Conservation (phyloP, 1,140 invertebrate species). For the Chionoecetes opilio region DNA sequence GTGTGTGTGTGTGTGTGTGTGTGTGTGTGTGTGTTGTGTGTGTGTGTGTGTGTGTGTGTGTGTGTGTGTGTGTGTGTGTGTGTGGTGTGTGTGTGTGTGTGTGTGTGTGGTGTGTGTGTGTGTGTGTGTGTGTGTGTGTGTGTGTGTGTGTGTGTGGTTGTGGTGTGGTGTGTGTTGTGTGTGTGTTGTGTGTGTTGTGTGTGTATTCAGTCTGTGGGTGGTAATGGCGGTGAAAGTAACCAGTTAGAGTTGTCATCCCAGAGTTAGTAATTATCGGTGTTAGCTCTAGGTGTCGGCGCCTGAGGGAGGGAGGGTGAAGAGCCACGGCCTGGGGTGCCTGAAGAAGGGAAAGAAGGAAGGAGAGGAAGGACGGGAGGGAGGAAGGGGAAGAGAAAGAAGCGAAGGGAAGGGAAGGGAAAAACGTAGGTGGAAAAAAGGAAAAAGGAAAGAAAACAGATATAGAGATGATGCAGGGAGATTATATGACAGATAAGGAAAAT, state of each 20-base stretch:
- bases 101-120: neutral
- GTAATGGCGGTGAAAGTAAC: neutral
- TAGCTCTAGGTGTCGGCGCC: neutral
- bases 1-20: too few relatives aligned
- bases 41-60: neutral
- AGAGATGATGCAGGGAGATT: neutral
- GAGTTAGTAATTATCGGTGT: neutral
- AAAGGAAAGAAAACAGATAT: neutral
- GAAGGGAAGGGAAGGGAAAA: neutral
- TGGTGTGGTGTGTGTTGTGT: conserved; percentile 19
- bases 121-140: neutral
- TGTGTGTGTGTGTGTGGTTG: neutral
- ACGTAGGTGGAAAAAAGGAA: neutral
- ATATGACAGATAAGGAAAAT: neutral
- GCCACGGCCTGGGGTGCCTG: neutral
- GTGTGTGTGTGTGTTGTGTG: too few relatives aligned
- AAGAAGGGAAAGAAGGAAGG: neutral
- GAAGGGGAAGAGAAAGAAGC: neutral
- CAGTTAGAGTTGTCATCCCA: conserved; percentile 19
- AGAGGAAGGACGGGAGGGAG: neutral
- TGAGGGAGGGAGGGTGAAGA: neutral
- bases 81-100: conserved; percentile 18
- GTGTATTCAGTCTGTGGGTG: neutral
- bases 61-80: neutral
- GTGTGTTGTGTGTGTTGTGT: neutral